These are phyloP conservation scores for Catostylus mosaicus DNA, from an alignment of 30 jellyfish, hydroid and myxozoan genomes.

Conservation along the genomic window DNA sequence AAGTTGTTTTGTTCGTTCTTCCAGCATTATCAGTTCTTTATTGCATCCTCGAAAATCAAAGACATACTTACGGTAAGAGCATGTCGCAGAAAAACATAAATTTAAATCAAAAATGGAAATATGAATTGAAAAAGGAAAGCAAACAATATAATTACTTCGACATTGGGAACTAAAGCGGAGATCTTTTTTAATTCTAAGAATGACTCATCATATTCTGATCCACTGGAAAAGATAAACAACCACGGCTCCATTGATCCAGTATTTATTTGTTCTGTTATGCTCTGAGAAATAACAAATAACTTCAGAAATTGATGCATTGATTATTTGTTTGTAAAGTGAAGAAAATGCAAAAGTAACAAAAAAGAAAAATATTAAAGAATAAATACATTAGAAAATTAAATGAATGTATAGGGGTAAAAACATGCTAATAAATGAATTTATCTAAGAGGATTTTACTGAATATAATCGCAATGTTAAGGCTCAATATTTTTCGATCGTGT, in stretches of 20 bases:
- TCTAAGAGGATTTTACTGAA: no score
- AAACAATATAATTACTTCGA: slow-evolving; percentile 38
- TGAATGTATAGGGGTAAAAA: no score
- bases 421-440: no score
- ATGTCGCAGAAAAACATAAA: background rate
- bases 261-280: slow-evolving; percentile 10
- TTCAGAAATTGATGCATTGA: no score
- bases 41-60: no score
- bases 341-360: background rate
- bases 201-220: slow-evolving; percentile 56
- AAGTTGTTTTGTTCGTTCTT: no score
- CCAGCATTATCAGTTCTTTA: no score
- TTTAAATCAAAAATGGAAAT: background rate
- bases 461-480: no score
- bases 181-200: slow-evolving; percentile 78
- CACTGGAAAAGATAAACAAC: slow-evolving; percentile 78
- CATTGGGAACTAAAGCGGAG: slow-evolving; percentile 72
- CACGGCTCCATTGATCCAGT: slow-evolving; percentile 71
- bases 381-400: background rate
- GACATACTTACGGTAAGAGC: background rate
- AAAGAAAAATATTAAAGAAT: background rate
- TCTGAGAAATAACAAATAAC: slow-evolving; percentile 15
- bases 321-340: background rate
- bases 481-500: no score
- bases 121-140: background rate